A percentile compares a stretch with the other conserved stretches of the same genome.
Conservation (phyloP, 2,888 invertebrate genomes). For the Patella pellucida region DNA sequence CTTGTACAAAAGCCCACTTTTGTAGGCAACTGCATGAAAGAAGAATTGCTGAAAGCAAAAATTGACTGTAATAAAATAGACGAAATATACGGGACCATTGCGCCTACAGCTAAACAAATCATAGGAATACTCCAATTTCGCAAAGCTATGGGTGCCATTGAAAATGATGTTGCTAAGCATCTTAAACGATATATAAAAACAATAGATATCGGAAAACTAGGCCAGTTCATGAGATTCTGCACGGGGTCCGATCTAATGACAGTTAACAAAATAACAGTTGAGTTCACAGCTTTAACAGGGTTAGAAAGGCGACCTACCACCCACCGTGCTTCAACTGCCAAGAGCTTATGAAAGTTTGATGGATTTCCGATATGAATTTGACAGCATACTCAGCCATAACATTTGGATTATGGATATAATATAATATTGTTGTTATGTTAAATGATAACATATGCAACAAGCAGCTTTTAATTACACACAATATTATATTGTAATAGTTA, state of each 20-base stretch:
- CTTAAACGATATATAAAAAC: neutral
- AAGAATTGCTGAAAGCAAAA: neutral
- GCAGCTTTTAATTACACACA: too few species aligned
- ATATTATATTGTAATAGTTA: too few species aligned
- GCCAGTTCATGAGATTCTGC: neutral
- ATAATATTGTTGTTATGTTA: neutral
- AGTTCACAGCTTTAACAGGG: neutral
- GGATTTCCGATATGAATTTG: neutral
- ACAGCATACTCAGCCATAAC: neutral
- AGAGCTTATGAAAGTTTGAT: neutral
- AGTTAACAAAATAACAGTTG: neutral
- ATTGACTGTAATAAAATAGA: neutral
- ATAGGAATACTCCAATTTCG: neutral
- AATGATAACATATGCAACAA: too few species aligned
- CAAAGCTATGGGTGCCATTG: neutral
- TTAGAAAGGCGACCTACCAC: neutral
- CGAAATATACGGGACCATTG: neutral
- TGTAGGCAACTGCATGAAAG: neutral
- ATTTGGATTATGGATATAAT: conserved; percentile 1
- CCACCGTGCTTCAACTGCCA: neutral
- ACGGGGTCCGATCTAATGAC: neutral
- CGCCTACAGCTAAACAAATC: neutral
- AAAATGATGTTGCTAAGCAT: neutral
- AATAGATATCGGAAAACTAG: neutral
- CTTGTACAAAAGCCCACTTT: neutral